These are phyloP conservation scores for Magallana nippona DNA, from an alignment of 2,888 invertebrate genomes.

Conservation along the genomic window DNA sequence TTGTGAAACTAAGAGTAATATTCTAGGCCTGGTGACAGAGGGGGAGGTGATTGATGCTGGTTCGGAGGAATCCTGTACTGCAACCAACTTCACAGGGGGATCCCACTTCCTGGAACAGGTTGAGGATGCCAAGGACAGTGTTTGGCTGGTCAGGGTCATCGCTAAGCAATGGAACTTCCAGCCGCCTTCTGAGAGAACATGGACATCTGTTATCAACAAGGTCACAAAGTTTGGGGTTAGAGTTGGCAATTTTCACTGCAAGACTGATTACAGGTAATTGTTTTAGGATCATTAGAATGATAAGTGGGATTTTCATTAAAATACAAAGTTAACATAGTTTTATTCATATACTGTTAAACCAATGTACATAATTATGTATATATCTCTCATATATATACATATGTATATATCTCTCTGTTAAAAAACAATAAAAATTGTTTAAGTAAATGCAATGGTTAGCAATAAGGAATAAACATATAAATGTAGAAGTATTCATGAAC, in stretches of 20 bases:
- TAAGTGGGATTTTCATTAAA: too few relatives aligned
- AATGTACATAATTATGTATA: too few relatives aligned
- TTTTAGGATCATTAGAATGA: background rate
- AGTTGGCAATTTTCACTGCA: constrained; percentile 81
- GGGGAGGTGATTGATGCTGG: constrained; percentile 69
- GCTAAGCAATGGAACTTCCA: constrained; percentile 60
- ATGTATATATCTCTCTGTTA: too few relatives aligned
- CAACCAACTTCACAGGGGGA: constrained; percentile 79
- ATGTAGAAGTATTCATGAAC: too few relatives aligned
- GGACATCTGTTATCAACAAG: constrained; percentile 80
- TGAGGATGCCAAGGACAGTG: constrained; percentile 82
- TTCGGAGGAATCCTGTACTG: constrained; percentile 57
- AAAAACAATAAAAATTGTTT: too few relatives aligned
- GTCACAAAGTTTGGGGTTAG: constrained; percentile 81
- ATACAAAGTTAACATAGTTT: too few relatives aligned
- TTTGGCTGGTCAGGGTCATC: constrained; percentile 82
- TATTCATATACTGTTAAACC: too few relatives aligned
- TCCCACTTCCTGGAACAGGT: constrained; percentile 80
- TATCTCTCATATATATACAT: too few relatives aligned
- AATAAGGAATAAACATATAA: too few relatives aligned
- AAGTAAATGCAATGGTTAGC: too few relatives aligned
- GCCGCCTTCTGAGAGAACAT: constrained; percentile 70
- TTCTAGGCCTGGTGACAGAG: constrained; percentile 74
- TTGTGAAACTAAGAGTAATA: background rate
- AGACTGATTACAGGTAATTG: constrained; percentile 79